Evolutionary conservation across 1,140 invertebrate genomes (phyloP).

Genomic region (Bombus superbus): DNA sequence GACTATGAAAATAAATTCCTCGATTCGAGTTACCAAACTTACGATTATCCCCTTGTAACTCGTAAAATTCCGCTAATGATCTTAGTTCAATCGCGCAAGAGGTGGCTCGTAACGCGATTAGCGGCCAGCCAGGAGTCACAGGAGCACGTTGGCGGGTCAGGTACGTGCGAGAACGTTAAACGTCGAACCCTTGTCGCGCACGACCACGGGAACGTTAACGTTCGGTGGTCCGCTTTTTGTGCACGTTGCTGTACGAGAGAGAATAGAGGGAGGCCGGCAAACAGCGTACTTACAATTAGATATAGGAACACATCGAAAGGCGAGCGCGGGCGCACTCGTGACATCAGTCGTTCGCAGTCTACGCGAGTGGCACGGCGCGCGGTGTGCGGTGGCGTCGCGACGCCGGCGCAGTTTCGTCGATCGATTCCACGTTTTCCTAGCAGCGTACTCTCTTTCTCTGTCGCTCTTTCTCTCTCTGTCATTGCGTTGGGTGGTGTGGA

Average conservation of each 20-base stretch:
- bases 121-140: neutral
- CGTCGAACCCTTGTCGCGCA: neutral
- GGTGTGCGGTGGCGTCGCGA: constrained; percentile 69
- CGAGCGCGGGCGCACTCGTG: constrained; percentile 51
- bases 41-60: neutral
- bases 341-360: constrained; percentile 49
- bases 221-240: constrained; percentile 18
- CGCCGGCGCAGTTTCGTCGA: constrained; percentile 77
- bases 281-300: constrained; percentile 2
- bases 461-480: no score
- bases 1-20: neutral
- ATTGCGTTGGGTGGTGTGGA: constrained; percentile 11
- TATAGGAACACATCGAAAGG: constrained; percentile 17
- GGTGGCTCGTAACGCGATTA: neutral
- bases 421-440: constrained; percentile 72
- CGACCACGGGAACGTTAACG: neutral
- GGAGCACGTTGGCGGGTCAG: neutral
- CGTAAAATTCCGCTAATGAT: neutral
- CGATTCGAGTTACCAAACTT: neutral
- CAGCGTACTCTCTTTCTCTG: constrained; percentile 31
- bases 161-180: neutral
- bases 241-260: neutral
- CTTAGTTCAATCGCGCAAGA: neutral
- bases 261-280: neutral
- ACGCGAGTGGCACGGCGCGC: constrained; percentile 23